A percentile compares a stretch with the other conserved stretches of the same genome.
These are phyloP conservation scores for Archilochus colubris DNA, from an alignment of 2,113 vertebrate species.

Conservation along the genomic window DNA sequence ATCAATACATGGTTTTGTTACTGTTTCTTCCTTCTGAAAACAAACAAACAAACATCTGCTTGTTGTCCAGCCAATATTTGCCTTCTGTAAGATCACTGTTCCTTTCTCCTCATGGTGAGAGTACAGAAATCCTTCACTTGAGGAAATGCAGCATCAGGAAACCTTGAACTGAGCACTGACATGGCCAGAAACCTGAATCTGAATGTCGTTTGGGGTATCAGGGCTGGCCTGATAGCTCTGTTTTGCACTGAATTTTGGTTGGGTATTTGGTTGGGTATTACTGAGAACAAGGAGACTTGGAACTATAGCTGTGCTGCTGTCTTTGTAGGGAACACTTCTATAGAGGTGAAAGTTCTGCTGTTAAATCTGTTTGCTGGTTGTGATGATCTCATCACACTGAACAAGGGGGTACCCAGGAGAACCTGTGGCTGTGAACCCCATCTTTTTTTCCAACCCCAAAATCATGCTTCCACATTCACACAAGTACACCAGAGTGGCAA, in stretches of 20 bases:
- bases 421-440: not conserved
- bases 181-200: not conserved
- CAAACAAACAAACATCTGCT: accelerated
- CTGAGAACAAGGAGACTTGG: not conserved
- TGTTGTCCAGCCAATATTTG: not conserved
- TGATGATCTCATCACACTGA: not conserved
- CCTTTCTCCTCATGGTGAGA: not conserved
- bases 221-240: not conserved
- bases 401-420: not conserved
- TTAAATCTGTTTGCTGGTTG: not conserved
- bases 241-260: not conserved
- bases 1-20: not conserved
- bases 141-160: not conserved
- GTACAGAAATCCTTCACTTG: not conserved
- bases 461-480: accelerated
- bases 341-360: not conserved
- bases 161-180: not conserved
- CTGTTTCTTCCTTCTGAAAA: not conserved
- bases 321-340: not conserved
- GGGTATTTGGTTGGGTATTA: not conserved
- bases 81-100: not conserved
- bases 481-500: not conserved
- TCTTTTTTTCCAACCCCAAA: not conserved
- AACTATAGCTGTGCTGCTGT: not conserved
- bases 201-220: not conserved